Evolutionary conservation across 2,113 vertebrate genomes (phyloP), one percentile per base, ranked within the genome.

Genomic region (Gavia stellata): DNA sequence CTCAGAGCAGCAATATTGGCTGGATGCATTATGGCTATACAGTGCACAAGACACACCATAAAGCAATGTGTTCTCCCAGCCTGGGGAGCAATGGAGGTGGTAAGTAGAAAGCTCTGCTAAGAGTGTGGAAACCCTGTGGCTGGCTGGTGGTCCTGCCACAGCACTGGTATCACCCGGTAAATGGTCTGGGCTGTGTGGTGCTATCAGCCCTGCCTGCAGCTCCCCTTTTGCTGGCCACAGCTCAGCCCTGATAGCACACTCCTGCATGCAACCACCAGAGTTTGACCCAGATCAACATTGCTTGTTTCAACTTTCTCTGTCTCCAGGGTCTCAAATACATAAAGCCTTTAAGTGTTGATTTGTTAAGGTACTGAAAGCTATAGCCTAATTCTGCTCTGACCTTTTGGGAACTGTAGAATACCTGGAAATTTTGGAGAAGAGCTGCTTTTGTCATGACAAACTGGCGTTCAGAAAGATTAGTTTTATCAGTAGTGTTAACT

Each of bases 11-110:
- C 55, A 38, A 0, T 34, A 0, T 8, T 70, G 50, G 12, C 85
- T 72, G 53, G 31, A 53, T 50, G 14, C 6, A 0, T 20, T 11
- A 3, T 4, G 21, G 49, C 36, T 29, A 0, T 12, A 11, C 7
- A 8, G 23, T 5, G 16, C 10, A 5, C 6, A n/a, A 59, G 47
- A 21, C 15, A 2, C 7, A 28, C n/a, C 23, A 17, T 6, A 55
- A 29, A 78, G 45, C 68, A 31, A 0, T 0, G 11, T 15, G 11
- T 8, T 65, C 49, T 1, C 38, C 50, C 19, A 15, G 13, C 53
- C 4, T 45, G 16, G 44, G 62, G 36, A 49, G 21, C 34, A 19
- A 0, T 3, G 34, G 44, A 59, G 6, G 9, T 4, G 40, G 21
- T 23, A 11, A 58, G 62, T 8, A 26, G 34, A 26, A 62, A 66